These are phyloP conservation scores for Helicoverpa assulta DNA, from an alignment of 2,888 invertebrate species.

Conservation along the genomic window DNA sequence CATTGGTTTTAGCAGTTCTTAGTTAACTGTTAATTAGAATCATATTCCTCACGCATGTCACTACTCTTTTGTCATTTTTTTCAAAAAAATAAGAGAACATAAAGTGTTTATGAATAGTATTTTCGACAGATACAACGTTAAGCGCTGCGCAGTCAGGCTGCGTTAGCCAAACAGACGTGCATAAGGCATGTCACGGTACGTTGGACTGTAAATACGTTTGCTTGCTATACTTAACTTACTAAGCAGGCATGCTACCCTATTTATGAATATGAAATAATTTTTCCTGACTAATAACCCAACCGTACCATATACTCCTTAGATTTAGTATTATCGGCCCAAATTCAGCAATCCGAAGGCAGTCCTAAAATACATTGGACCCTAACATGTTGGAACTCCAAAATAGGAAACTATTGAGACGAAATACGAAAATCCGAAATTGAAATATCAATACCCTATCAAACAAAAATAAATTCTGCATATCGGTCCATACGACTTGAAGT, in stretches of 20 bases:
- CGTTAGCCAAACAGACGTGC: constrained; percentile 59
- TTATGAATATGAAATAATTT: constrained; percentile 29
- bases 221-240: constrained; percentile 51
- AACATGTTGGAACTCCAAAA: too few species aligned
- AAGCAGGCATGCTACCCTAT: constrained; percentile 33
- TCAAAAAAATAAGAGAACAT: neutral
- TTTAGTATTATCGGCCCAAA: neutral
- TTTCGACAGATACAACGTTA: constrained; percentile 52
- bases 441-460: too few species aligned
- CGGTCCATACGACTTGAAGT: too few species aligned
- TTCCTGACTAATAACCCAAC: constrained; percentile 19
- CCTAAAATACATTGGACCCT: too few species aligned
- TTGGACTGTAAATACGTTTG: constrained; percentile 35
- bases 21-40: too few species aligned
- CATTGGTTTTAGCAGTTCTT: too few species aligned
- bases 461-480: too few species aligned
- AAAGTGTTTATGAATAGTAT: constrained; percentile 28
- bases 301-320: neutral
- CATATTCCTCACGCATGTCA: constrained; percentile 6
- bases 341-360: neutral
- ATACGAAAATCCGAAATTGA: too few species aligned
- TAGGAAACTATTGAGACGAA: too few species aligned
- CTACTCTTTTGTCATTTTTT: neutral
- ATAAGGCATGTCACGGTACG: constrained; percentile 61
- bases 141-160: constrained; percentile 56